These are phyloP conservation scores for Rhagophthalmus giganteus DNA, from an alignment of 2,888 invertebrate species.

Conservation along the genomic window DNA sequence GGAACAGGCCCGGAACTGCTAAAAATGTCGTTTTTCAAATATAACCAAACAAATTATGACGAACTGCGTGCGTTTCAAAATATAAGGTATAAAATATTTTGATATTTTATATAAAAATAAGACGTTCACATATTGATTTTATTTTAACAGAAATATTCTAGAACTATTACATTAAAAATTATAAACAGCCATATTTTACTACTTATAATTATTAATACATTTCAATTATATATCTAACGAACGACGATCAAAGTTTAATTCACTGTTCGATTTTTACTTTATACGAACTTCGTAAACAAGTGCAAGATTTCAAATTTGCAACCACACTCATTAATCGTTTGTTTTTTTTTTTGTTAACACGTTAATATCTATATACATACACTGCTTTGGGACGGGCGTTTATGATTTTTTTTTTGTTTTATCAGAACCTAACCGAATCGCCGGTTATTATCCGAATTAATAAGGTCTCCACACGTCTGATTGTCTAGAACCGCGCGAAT, in stretches of 20 bases:
- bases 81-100: too few relatives aligned
- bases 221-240: neutral
- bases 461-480: conserved; percentile 83
- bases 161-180: conserved; percentile 29
- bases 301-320: too few relatives aligned
- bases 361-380: conserved; percentile 24
- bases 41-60: too few relatives aligned
- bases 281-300: too few relatives aligned
- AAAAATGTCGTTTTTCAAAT: too few relatives aligned
- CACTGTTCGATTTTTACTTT: neutral
- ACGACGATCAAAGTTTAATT: neutral
- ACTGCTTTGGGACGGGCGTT: conserved; percentile 26
- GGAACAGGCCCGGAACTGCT: too few relatives aligned
- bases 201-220: conserved; percentile 12
- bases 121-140: conserved; percentile 9
- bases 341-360: too few relatives aligned
- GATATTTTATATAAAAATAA: neutral
- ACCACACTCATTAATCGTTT: too few relatives aligned
- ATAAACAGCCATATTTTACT: conserved; percentile 30
- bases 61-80: too few relatives aligned
- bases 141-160: conserved; percentile 26
- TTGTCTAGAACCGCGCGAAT: conserved; percentile 57
- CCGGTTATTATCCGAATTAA: conserved; percentile 43
- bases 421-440: conserved; percentile 1
- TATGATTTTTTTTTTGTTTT: conserved; percentile 9